Evolutionary conservation across 2,888 invertebrate genomes (phyloP).

Genomic region (Acanthococcus lagerstroemiae): DNA sequence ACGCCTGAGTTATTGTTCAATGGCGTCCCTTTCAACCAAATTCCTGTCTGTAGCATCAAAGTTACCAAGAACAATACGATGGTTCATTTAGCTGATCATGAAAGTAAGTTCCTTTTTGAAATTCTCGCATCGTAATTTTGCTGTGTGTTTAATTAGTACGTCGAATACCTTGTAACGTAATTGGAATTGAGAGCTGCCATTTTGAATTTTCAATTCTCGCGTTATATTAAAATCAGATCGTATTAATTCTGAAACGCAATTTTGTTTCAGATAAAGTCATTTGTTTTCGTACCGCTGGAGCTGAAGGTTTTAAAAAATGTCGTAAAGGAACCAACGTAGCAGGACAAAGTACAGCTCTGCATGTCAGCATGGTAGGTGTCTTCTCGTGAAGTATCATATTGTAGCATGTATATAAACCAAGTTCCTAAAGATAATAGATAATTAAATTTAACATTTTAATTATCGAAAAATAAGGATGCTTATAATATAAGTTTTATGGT

Average conservation of each 20-base stretch:
- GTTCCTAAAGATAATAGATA: no score
- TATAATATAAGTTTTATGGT: no score
- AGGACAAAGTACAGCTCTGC: slow-evolving; percentile 85
- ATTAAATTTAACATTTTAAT: no score
- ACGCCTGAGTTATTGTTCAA: slow-evolving; percentile 63
- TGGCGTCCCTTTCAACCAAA: slow-evolving; percentile 63
- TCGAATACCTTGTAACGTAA: background rate
- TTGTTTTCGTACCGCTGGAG: slow-evolving; percentile 64
- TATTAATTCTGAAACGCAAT: background rate
- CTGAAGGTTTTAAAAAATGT: slow-evolving; percentile 90
- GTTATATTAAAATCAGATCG: background rate
- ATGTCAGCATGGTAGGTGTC: slow-evolving; percentile 57
- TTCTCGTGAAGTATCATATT: background rate
- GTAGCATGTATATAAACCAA: no score
- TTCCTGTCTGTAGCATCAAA: slow-evolving; percentile 74
- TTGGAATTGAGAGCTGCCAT: background rate
- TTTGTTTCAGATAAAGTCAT: slow-evolving; percentile 46
- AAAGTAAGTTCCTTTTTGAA: slow-evolving; percentile 45
- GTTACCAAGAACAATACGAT: slow-evolving; percentile 84
- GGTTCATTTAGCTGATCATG: slow-evolving; percentile 58
- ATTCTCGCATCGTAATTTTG: no score
- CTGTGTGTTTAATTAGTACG: background rate
- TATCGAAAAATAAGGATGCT: no score
- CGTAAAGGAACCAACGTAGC: slow-evolving; percentile 94
- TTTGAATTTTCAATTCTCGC: background rate